Base-by-base conservation (phyloP, 2,888 invertebrate genomes). In the Euproctis similis region DNA sequence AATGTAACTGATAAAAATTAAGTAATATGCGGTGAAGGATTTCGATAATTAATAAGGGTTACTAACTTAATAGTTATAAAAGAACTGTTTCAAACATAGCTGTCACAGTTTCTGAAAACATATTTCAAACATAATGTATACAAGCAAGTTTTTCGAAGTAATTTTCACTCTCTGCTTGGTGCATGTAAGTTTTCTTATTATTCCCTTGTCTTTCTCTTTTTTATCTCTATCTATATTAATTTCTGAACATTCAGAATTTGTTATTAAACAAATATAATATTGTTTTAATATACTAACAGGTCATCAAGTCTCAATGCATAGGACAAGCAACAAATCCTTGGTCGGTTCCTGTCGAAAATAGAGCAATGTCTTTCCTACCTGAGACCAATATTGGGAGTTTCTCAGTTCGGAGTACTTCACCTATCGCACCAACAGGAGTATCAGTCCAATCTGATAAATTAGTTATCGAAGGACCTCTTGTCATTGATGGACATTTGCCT, bases 401-500 rank as follows among this genome's bases (percentile, higher is more conserved):
- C n/a, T 5, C 33, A 2, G 42, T 50, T 8, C 12, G 14, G 7
- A 36, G 59, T 22, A 32, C 47, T 14, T 64, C 67, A 2, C 58
- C 59, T 0, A 54, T 59, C 10, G 34, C 50, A 2, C 61, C 67
- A 0, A 53, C 34, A 11, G 65, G 65, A 2, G 38, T 70, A 2
- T 41, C 42, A 2, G 42, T 67, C 0, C 31, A 53, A 2, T 56
- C 65, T 6, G 67, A 68, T 14, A 57, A 59, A 20, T 37, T 53
- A 9, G 45, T 19, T 1, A 34, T 66, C 1, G 58, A 62, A 26
- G 68, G 68, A 0, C 36, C 47, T 2, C 26, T 67, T 8, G 36
- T 44, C 2, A 55, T 63, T 1, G 40, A 36, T 24, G 68, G 67
- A 1, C 36, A 60, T 19, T 29, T 67, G 10, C 68, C 68, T 1